Base-by-base conservation (phyloP, 2,797 vertebrate species). In the Rhinichthys osculus region DNA sequence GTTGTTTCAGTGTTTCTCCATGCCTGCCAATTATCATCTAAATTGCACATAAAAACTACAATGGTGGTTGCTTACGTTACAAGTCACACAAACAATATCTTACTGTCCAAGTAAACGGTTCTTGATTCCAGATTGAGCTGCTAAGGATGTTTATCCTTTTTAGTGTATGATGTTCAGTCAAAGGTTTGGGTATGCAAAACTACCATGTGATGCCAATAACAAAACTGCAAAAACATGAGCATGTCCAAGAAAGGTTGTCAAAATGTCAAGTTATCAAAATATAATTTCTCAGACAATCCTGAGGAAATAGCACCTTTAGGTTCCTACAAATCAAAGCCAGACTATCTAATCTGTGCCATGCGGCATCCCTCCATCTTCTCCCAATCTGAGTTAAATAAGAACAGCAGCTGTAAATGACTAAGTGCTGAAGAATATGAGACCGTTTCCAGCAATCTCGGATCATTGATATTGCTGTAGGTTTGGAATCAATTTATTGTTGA, bases 401-500 rank as follows among this genome's bases (percentile, higher is more conserved):
- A 33, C 47, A 84, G 62, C 47, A 66, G 44, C 50, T 69, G 17
- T 57, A 66, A 69, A 76, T 67, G 73, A 40, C 73, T 42, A 77
- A 52, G 33, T 19, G 33, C 23, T 52, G 42, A 69, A 38, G 62
- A 78, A 84, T 54, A 78, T 44, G 62, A 84, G 62, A 54, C 47
- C 33, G 73, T 57, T 84, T 84, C 82, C 73, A 82, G 42, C 67
- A 3, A 76, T 52, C 47, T 23, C 62, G 7, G 23, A 23, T 84
- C 47, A 66, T 1, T 14, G 72, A 38, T 73, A 52, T 33, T 11
- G 10, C 13, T 23, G n/a, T 73, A 40, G 59, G n/a, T 30, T 52
- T 84, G 82, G 73, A 84, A 27, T 84, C 44, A 23, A 69, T 76
- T 30, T 54, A 77, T 38, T 40, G 62, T 69, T 54, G 62, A 67